phyloP scores from a whole-genome alignment of 2,797 vertebrate species.

The Tiaroga cobitis region DNA sequence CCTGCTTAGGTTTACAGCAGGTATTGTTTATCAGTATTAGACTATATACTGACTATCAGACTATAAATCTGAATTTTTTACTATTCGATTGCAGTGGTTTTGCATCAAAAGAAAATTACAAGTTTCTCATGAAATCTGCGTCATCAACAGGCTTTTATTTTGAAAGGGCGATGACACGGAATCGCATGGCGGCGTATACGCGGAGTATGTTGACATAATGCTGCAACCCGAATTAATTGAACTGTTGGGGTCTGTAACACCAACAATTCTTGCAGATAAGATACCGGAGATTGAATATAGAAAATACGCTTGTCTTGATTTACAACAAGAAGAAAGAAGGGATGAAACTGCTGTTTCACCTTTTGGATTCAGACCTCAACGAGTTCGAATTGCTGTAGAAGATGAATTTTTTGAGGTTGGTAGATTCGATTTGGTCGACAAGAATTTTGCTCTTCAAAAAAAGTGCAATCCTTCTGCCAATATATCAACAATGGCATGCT shows the following conservation, averaged over 20 bases:
- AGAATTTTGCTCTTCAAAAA: not conserved
- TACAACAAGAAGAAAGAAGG: slow-evolving; percentile 29
- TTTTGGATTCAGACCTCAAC: slow-evolving; percentile 74
- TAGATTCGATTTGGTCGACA: not conserved
- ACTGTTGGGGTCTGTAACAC: slow-evolving; percentile 24
- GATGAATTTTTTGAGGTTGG: slow-evolving; percentile 80
- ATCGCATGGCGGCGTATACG: not conserved
- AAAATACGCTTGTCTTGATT: not conserved
- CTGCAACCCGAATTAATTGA: slow-evolving; percentile 52
- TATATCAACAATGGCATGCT: not conserved
- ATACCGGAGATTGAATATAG: slow-evolving; percentile 21
- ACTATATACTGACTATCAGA: not conserved
- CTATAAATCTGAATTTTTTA: too few relatives aligned
- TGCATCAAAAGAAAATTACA: not conserved
- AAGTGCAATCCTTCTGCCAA: not conserved
- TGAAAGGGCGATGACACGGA: slow-evolving; percentile 20
- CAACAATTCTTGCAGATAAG: slow-evolving; percentile 32
- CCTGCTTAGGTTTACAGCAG: too few relatives aligned
- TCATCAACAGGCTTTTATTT: slow-evolving; percentile 26
- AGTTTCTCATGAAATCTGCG: not conserved
- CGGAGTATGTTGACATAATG: slow-evolving; percentile 54
- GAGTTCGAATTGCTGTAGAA: slow-evolving; percentile 71
- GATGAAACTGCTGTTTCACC: slow-evolving; percentile 58
- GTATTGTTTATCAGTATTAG: not conserved
- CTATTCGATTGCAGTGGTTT: not conserved